A percentile compares a stretch with the other conserved stretches of the same genome.
Conservation (phyloP, 2,113 vertebrate genomes). For the Butorides virescens region DNA sequence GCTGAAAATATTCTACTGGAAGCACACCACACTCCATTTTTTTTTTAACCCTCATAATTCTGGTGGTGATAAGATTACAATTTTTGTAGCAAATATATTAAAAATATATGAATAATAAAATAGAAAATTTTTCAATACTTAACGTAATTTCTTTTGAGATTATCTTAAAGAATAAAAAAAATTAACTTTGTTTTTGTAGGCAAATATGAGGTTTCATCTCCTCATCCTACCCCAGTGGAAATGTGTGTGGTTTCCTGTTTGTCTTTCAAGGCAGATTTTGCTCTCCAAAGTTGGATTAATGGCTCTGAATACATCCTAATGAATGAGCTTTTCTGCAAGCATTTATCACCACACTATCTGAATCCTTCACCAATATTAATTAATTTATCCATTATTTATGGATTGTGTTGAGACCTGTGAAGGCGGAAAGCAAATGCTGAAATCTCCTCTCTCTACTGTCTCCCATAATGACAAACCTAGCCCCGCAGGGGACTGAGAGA, state of each 20-base stretch:
- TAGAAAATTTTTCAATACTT: neutral
- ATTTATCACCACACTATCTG: constrained; percentile 3
- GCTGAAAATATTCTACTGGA: neutral
- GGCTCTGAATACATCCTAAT: neutral
- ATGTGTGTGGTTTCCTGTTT: neutral
- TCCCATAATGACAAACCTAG: neutral
- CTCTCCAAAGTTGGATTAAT: neutral
- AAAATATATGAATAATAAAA: neutral
- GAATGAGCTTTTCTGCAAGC: neutral
- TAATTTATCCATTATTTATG: constrained; percentile 34
- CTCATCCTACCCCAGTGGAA: neutral
- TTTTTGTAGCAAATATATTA: neutral
- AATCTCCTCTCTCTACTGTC: neutral
- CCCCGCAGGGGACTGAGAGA: neutral
- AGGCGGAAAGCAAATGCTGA: neutral
- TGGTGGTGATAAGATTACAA: neutral
- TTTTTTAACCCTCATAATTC: neutral
- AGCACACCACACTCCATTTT: rapidly evolving
- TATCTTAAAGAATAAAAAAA: neutral
- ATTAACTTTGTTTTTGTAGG: neutral
- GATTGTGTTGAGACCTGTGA: neutral
- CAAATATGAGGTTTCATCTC: neutral
- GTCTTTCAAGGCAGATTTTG: neutral
- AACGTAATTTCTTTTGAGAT: neutral
- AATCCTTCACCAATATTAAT: neutral